These are phyloP conservation scores for Eretmocerus hayati DNA, from an alignment of 2,888 invertebrate species.

Conservation along the genomic window DNA sequence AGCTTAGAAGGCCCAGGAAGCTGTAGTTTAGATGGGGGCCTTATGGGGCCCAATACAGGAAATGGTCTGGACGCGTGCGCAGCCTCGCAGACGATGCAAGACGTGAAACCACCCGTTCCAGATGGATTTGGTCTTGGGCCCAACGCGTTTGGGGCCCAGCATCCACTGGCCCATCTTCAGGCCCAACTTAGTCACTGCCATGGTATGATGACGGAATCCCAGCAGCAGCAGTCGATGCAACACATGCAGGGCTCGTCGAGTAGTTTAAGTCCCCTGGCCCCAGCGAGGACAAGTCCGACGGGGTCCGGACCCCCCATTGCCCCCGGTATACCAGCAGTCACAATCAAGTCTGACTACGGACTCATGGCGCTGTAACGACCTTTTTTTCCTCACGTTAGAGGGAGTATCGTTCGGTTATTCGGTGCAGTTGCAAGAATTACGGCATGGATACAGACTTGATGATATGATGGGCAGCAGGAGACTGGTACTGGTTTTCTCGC, in stretches of 20 bases:
- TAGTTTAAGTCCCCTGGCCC: constrained; percentile 43
- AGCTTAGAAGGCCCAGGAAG: too few relatives aligned
- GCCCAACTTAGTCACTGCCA: constrained; percentile 45
- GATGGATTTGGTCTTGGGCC: constrained; percentile 15
- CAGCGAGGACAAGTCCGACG: constrained; percentile 39
- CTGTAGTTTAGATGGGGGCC: too few relatives aligned
- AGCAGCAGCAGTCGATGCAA: too few relatives aligned
- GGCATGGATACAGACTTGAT: too few relatives aligned
- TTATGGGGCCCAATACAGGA: background rate
- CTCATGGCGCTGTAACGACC: constrained; percentile 65
- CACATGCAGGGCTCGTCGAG: constrained; percentile 40
- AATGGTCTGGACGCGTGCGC: constrained; percentile 34
- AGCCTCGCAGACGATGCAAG: constrained; percentile 31
- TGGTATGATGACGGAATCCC: constrained; percentile 44
- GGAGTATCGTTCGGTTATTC: too few relatives aligned
- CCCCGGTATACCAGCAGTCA: constrained; percentile 35
- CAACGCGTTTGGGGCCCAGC: constrained; percentile 34
- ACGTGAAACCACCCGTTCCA: constrained; percentile 29
- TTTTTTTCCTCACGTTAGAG: too few relatives aligned
- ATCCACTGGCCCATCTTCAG: constrained; percentile 48
- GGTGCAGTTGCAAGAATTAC: too few relatives aligned
- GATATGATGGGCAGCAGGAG: too few relatives aligned
- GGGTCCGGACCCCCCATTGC: too few relatives aligned
- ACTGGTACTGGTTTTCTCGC: too few relatives aligned
- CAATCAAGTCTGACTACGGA: constrained; percentile 83